phyloP scores from a whole-genome alignment of 1,140 invertebrate species.

The Leptinotarsa lineolata region DNA sequence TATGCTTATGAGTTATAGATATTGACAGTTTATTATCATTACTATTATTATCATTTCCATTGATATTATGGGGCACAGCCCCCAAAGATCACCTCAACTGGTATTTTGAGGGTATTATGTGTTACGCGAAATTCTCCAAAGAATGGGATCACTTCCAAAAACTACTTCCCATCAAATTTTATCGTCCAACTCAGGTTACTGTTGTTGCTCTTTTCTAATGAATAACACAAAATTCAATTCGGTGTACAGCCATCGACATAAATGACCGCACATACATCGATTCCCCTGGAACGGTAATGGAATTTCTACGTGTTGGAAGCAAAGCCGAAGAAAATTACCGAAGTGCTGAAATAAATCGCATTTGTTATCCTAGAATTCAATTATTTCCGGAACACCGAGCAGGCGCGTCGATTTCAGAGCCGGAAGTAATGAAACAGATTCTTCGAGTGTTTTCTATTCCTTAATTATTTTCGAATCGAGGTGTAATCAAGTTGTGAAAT shows the following conservation, averaged over 20 bases:
- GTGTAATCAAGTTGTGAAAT: no score
- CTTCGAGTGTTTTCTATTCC: neutral
- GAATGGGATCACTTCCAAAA: no score
- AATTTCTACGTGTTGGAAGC: neutral
- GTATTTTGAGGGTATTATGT: no score
- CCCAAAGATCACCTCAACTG: no score
- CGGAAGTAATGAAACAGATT: neutral
- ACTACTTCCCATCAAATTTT: no score
- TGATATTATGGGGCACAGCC: no score
- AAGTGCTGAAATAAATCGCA: conserved; percentile 5
- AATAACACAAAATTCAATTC: conserved; percentile 3
- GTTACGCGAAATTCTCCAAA: no score
- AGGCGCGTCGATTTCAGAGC: neutral
- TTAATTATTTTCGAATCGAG: neutral
- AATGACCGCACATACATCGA: conserved; percentile 1
- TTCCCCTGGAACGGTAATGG: neutral
- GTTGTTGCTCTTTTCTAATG: neutral
- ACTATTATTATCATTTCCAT: no score
- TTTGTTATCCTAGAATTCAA: neutral
- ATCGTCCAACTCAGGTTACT: neutral
- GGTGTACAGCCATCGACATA: neutral
- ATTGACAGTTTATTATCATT: no score
- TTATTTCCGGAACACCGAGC: neutral
- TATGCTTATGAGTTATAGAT: no score
- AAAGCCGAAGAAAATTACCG: neutral